These are phyloP conservation scores for Macrosoma leucophasiata DNA, from an alignment of 2,888 invertebrate species.

Conservation along the genomic window DNA sequence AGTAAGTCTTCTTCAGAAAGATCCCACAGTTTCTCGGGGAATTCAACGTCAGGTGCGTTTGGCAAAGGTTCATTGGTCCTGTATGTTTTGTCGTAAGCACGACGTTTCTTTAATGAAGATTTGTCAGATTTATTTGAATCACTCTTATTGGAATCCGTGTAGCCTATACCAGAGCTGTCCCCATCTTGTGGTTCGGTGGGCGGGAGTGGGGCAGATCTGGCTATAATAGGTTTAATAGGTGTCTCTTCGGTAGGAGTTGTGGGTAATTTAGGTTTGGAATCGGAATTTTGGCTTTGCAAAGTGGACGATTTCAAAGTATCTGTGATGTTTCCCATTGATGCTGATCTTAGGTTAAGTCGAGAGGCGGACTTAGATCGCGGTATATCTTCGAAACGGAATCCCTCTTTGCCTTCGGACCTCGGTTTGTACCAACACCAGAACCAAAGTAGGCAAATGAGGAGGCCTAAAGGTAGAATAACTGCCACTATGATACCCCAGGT, in stretches of 20 bases:
- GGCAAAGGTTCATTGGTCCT: constrained; percentile 89
- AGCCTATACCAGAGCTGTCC: constrained; percentile 70
- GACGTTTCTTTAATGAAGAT: constrained; percentile 77
- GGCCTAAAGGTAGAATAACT: constrained; percentile 80
- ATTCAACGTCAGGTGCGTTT: constrained; percentile 83
- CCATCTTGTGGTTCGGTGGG: constrained; percentile 52
- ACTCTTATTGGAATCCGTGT: constrained; percentile 68
- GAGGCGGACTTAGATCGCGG: constrained; percentile 78
- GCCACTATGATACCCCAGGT: constrained; percentile 84
- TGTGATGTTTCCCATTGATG: constrained; percentile 71
- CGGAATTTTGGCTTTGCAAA: constrained; percentile 51
- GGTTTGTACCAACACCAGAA: constrained; percentile 78
- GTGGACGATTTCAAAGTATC: constrained; percentile 67
- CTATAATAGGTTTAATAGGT: constrained; percentile 38
- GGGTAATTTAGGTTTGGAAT: constrained; percentile 48
- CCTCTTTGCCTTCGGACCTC: constrained; percentile 73
- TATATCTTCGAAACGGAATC: constrained; percentile 71
- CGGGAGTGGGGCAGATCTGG: constrained; percentile 49
- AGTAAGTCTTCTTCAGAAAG: constrained; percentile 79
- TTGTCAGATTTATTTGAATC: constrained; percentile 71
- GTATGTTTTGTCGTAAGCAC: constrained; percentile 88
- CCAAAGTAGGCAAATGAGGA: constrained; percentile 78
- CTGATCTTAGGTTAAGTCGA: constrained; percentile 70
- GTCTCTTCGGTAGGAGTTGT: constrained; percentile 57
- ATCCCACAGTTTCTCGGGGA: constrained; percentile 88